A percentile compares a stretch with the other conserved stretches of the same genome.
Evolutionary conservation across 92 coral and sea anemone genomes (phyloP).

Genomic region (Epizoanthus ramosus): DNA sequence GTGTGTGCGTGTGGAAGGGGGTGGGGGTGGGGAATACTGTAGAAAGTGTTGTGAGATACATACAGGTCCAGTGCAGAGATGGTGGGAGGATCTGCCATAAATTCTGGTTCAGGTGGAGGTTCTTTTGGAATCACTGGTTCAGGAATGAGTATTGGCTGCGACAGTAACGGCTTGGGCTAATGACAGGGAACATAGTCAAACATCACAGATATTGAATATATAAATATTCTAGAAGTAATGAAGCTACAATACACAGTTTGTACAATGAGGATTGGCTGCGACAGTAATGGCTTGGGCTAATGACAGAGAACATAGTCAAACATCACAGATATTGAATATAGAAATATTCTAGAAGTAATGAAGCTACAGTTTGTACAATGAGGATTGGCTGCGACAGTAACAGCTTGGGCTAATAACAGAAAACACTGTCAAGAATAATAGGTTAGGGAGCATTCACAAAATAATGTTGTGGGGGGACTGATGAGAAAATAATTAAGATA

Average conservation of each 20-base stretch:
- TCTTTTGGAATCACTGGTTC: conserved; percentile 88
- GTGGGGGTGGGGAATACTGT: too few relatives aligned
- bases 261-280: conserved; percentile 74
- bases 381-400: conserved; percentile 77
- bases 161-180: conserved; percentile 89
- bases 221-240: background rate
- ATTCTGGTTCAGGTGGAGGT: conserved; percentile 98
- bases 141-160: conserved; percentile 78
- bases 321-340: background rate
- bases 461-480: too few relatives aligned
- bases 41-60: conserved; percentile 50
- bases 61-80: conserved; percentile 95
- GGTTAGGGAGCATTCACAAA: too few relatives aligned
- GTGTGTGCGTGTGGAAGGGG: too few relatives aligned
- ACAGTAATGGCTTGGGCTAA: conserved; percentile 89
- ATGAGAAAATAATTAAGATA: too few relatives aligned
- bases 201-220: background rate
- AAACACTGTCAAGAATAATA: background rate
- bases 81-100: conserved; percentile 93
- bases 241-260: too few relatives aligned
- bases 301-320: background rate
- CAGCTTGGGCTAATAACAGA: conserved; percentile 76
- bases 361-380: conserved; percentile 7
- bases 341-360: background rate
- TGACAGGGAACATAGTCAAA: background rate